Conservation (phyloP, 2,797 vertebrate genomes). For the Enteromius viviparus region DNA sequence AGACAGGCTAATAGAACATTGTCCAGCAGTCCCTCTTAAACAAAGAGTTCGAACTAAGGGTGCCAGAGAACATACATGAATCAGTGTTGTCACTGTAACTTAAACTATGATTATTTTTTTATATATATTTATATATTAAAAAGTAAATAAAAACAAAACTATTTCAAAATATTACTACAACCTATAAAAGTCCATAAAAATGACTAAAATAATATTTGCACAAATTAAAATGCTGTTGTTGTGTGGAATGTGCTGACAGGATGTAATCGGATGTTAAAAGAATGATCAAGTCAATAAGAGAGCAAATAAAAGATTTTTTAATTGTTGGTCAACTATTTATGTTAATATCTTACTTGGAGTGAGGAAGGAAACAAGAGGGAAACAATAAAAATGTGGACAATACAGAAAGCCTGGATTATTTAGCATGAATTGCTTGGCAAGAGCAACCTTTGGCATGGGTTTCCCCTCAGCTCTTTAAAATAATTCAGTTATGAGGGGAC, state of each 20-base stretch:
- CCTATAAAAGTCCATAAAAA: background rate
- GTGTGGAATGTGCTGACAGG: background rate
- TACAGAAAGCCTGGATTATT: conserved; percentile 4
- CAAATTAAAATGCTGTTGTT: background rate
- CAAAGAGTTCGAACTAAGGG: conserved; percentile 4
- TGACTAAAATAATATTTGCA: background rate
- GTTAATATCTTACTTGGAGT: background rate
- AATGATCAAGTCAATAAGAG: background rate
- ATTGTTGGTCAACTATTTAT: background rate
- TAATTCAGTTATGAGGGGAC: conserved; percentile 21
- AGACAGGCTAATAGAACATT: conserved; percentile 47
- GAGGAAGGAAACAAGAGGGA: background rate
- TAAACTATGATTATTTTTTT: background rate
- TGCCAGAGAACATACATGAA: background rate
- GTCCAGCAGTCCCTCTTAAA: conserved; percentile 31
- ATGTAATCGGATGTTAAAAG: conserved; percentile 7
- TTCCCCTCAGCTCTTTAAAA: conserved; percentile 38
- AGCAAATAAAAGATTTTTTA: background rate
- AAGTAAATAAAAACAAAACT: background rate
- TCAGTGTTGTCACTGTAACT: background rate
- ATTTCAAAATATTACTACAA: background rate
- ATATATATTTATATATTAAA: too few relatives aligned
- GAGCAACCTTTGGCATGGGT: conserved; percentile 15
- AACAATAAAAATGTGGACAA: background rate
- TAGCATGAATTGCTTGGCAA: conserved; percentile 31